Base-by-base conservation (phyloP, 2,888 invertebrate genomes). In the Margaritifera margaritifera region DNA sequence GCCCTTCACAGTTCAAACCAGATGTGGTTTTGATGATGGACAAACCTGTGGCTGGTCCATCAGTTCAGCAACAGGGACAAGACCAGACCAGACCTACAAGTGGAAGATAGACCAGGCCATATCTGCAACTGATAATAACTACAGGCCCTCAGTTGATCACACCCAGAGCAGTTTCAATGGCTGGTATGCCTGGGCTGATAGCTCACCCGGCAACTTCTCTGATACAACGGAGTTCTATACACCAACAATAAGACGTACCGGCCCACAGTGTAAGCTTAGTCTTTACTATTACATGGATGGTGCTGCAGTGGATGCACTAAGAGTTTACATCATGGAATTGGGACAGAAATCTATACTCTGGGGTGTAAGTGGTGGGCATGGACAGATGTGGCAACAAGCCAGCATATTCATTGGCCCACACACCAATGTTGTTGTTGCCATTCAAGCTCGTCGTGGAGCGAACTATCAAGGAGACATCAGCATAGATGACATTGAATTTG, bases 211-310 rank as follows among this genome's bases (percentile, higher is more conserved):
- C 11, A 31, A 61, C 6, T 79, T 72, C 66, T 71, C 72, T 31
- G 82, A 84, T 62, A 75, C 69, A 8, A 79, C 84, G 8, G 68
- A 73, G 18, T 54, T 84, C 1, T 74, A 73, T 64, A 77, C 81
- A 8, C 75, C 81, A 0, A 66, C 58, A 11, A 79, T 84, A 18
- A 68, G 79, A 5, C 67, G 72, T 11, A 80, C 81, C 11, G 86
- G 84, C 20, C 84, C 86, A 18, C 84, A 84, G 69, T 86, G 86
- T 72, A 68, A 57, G 19, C 69, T 86, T 20, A 61, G 63, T 1
- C 81, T 85, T 69, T 82, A 72, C 69, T 86, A 84, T 69, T 81
- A 74, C 71, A 83, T 86, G 81, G 68, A 71, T 31, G 86, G 86
- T 27, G 69, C 75, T 4, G 66, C 74, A 11, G 76, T 83, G 0